A percentile compares a stretch with the other conserved stretches of the same genome.
Evolutionary conservation across 1,140 invertebrate genomes (phyloP).

Genomic region (Gerris buenoi): DNA sequence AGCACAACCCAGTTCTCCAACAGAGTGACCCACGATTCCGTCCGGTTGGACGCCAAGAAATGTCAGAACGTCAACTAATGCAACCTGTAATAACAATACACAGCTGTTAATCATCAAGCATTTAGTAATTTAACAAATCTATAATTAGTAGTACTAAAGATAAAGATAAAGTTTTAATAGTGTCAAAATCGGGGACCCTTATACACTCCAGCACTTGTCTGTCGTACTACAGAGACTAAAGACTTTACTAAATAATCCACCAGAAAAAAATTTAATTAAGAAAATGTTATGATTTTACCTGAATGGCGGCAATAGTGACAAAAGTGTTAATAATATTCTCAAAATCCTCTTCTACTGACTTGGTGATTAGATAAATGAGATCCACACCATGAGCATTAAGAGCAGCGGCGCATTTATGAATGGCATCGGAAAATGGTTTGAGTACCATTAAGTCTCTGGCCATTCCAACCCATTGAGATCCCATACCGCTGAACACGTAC

Average conservation of each 20-base stretch:
- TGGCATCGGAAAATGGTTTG: conserved; percentile 59
- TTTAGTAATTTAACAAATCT: too few relatives aligned
- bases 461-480: conserved; percentile 92
- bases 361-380: conserved; percentile 62
- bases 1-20: conserved; percentile 86
- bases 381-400: conserved; percentile 64
- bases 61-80: conserved; percentile 71
- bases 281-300: too few relatives aligned
- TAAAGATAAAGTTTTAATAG: background rate
- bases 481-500: conserved; percentile 94
- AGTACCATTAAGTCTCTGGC: conserved; percentile 65
- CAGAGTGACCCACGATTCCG: conserved; percentile 90
- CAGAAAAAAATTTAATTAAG: too few relatives aligned
- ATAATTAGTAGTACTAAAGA: too few relatives aligned
- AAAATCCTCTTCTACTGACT: conserved; percentile 55
- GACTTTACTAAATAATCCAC: too few relatives aligned
- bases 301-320: conserved; percentile 84
- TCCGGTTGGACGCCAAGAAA: conserved; percentile 66
- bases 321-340: conserved; percentile 78
- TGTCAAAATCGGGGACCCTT: background rate
- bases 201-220: background rate
- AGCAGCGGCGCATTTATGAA: conserved; percentile 56
- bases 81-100: conserved; percentile 40
- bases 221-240: too few relatives aligned
- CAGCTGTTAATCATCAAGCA: too few relatives aligned